These are phyloP conservation scores for Isotomurus palustris DNA, from an alignment of 2,888 invertebrate genomes.

Conservation along the genomic window DNA sequence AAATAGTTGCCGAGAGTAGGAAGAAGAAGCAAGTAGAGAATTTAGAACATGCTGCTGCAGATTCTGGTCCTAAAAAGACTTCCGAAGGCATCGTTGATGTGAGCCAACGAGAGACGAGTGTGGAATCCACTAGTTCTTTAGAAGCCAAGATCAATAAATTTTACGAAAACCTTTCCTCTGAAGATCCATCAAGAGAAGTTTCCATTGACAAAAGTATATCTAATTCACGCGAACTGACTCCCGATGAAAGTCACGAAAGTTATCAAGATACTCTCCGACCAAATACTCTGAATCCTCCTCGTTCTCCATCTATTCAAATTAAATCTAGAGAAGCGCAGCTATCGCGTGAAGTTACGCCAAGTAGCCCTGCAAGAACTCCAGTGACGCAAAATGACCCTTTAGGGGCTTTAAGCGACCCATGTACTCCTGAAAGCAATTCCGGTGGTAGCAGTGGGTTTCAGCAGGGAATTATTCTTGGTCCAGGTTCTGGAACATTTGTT, in stretches of 20 bases:
- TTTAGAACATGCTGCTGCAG: not conserved
- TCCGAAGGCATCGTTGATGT: not conserved
- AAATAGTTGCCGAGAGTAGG: slow-evolving; percentile 20
- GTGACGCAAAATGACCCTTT: slow-evolving; percentile 89
- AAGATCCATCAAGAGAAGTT: not conserved
- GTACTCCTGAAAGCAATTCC: slow-evolving; percentile 12
- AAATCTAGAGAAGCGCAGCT: not conserved
- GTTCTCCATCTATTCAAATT: slow-evolving; percentile 35
- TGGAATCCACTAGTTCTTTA: slow-evolving; percentile 39
- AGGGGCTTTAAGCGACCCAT: slow-evolving; percentile 63
- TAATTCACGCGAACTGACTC: slow-evolving; percentile 41
- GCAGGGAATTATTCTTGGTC: slow-evolving; percentile 20
- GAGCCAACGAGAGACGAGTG: slow-evolving; percentile 29
- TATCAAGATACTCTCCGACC: slow-evolving; percentile 32
- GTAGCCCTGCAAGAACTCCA: slow-evolving; percentile 65
- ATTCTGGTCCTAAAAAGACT: not conserved
- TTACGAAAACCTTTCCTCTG: slow-evolving; percentile 31
- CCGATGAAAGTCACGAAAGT: slow-evolving; percentile 34
- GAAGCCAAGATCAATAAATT: slow-evolving; percentile 43
- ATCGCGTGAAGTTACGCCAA: slow-evolving; percentile 53
- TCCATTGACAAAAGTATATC: slow-evolving; percentile 22
- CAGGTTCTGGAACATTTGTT: too few relatives aligned
- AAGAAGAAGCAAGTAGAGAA: not conserved
- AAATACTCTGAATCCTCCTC: slow-evolving; percentile 13
- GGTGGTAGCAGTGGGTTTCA: slow-evolving; percentile 12